Evolutionary conservation across 2,888 invertebrate species (phyloP).

Genomic region (Cryptocephalus moraei): DNA sequence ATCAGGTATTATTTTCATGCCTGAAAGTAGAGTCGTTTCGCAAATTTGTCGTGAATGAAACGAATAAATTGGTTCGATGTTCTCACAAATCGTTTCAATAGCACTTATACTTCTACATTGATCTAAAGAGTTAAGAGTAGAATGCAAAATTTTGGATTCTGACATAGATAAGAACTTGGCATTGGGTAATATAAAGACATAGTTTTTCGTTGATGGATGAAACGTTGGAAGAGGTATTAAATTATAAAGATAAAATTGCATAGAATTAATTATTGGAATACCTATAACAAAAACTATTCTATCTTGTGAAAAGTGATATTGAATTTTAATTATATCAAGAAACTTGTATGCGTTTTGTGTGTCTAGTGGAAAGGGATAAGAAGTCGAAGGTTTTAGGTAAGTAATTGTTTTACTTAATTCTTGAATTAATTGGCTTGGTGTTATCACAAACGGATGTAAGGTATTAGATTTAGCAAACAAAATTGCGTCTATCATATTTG

Average conservation of each 20-base stretch:
- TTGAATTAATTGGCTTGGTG: slow-evolving; percentile 4
- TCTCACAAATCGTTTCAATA: slow-evolving; percentile 1
- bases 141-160: background rate
- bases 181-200: slow-evolving; percentile 1
- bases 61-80: background rate
- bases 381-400: background rate
- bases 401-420: slow-evolving; percentile 3
- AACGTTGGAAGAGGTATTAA: slow-evolving; percentile 5
- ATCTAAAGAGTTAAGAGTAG: background rate
- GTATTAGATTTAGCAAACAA: slow-evolving; percentile 7
- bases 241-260: slow-evolving; percentile 1
- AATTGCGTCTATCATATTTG: slow-evolving; percentile 1
- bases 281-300: slow-evolving; percentile 4
- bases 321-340: background rate
- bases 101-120: too few species aligned
- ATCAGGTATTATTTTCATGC: background rate
- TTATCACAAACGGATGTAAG: slow-evolving; percentile 7
- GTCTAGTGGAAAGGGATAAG: slow-evolving; percentile 1
- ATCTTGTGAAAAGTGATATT: background rate
- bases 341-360: background rate
- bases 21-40: slow-evolving; percentile 2
- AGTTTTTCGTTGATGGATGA: background rate
- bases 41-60: background rate
- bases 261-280: slow-evolving; percentile 1
- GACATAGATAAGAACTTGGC: slow-evolving; percentile 2